Conservation (phyloP, 2,888 invertebrate species). For the Eupeodes luniger region DNA sequence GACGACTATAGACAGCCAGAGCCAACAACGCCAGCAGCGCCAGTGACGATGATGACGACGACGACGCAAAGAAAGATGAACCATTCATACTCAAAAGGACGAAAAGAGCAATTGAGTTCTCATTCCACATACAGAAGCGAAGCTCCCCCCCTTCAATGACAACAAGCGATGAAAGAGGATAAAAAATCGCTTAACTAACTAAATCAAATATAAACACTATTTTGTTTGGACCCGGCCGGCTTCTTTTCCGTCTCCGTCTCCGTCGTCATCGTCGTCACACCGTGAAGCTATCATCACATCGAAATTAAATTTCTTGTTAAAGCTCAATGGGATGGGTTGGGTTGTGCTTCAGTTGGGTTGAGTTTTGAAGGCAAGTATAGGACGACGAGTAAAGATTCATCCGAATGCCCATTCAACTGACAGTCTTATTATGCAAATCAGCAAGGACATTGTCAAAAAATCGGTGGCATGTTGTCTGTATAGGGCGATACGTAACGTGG, state of each 20-base stretch:
- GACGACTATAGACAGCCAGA: too few relatives aligned
- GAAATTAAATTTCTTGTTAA: slow-evolving; percentile 72
- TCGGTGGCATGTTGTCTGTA: slow-evolving; percentile 53
- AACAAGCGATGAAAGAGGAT: slow-evolving; percentile 58
- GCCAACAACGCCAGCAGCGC: too few relatives aligned
- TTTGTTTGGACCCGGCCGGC: slow-evolving; percentile 28
- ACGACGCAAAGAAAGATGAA: slow-evolving; percentile 17
- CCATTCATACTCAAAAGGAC: slow-evolving; percentile 55
- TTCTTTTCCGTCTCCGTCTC: slow-evolving; percentile 6
- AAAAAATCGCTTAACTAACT: slow-evolving; percentile 74
- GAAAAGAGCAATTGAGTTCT: slow-evolving; percentile 31
- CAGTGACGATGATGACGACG: slow-evolving; percentile 14
- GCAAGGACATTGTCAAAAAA: slow-evolving; percentile 63
- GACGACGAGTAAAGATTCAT: not conserved
- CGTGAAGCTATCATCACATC: slow-evolving; percentile 44
- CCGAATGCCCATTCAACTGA: slow-evolving; percentile 26
- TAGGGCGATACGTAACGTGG: not conserved
- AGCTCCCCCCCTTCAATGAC: not conserved
- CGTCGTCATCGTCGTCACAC: not conserved
- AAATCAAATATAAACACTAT: slow-evolving; percentile 75
- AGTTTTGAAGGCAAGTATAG: not conserved
- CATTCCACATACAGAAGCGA: not conserved
- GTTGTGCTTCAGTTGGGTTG: not conserved
- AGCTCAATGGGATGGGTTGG: slow-evolving; percentile 10
- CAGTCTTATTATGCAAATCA: slow-evolving; percentile 72